phyloP scores from a whole-genome alignment of 2,888 invertebrate genomes.

The Agrotis segetum region DNA sequence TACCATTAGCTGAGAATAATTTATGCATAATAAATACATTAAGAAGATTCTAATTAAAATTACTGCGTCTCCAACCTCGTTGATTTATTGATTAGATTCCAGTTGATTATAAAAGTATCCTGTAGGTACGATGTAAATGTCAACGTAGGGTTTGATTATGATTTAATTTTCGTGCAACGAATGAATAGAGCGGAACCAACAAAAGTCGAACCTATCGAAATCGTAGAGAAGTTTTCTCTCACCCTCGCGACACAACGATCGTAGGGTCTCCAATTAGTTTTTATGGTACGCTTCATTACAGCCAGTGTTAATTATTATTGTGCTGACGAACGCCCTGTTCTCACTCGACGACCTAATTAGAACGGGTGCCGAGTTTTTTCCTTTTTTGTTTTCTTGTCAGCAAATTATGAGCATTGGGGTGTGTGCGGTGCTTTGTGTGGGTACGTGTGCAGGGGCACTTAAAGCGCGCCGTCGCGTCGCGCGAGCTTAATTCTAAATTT shows the following conservation, averaged over 20 bases:
- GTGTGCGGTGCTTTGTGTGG: constrained; percentile 75
- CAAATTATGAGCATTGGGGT: constrained; percentile 84
- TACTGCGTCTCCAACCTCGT: constrained; percentile 26
- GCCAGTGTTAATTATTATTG: constrained; percentile 90
- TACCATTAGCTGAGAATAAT: constrained; percentile 35
- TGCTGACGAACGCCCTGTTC: constrained; percentile 89
- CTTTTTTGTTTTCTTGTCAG: constrained; percentile 86
- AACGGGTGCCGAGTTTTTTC: constrained; percentile 81
- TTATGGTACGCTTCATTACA: constrained; percentile 90
- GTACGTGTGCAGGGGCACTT: constrained; percentile 75
- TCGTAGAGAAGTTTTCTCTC: constrained; percentile 72
- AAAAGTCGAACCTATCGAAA: constrained; percentile 76
- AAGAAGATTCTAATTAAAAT: constrained; percentile 46
- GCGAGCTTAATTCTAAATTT: constrained; percentile 67
- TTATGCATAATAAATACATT: constrained; percentile 43
- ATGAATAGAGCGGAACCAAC: constrained; percentile 53
- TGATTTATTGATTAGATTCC: constrained; percentile 42
- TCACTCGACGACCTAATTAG: constrained; percentile 90
- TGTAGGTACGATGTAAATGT: constrained; percentile 32
- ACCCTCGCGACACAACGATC: constrained; percentile 79
- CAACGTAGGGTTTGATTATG: constrained; percentile 39
- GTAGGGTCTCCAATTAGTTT: constrained; percentile 89
- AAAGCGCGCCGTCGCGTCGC: constrained; percentile 66
- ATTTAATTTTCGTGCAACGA: constrained; percentile 52
- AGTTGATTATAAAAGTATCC: constrained; percentile 37